phyloP scores from a whole-genome alignment of 1,140 invertebrate genomes.

The Wasmannia auropunctata region DNA sequence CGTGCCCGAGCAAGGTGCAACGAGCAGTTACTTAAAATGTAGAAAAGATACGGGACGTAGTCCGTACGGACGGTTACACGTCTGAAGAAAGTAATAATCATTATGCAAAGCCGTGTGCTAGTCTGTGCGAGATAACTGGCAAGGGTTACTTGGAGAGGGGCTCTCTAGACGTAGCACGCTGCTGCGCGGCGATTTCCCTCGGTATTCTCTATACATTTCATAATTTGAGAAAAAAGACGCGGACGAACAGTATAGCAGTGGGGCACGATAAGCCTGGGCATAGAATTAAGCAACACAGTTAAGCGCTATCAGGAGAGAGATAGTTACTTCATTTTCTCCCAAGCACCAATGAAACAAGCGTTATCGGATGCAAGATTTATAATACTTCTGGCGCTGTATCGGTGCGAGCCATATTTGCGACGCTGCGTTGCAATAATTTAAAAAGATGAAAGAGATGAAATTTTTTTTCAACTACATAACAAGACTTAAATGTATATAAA shows the following conservation, averaged over 20 bases:
- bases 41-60: slow-evolving; percentile 54
- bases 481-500: not conserved
- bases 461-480: not conserved
- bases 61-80: slow-evolving; percentile 20
- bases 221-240: slow-evolving; percentile 61
- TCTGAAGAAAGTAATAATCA: slow-evolving; percentile 75
- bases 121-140: slow-evolving; percentile 72
- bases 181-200: slow-evolving; percentile 28
- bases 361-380: slow-evolving; percentile 60
- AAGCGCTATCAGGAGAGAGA: slow-evolving; percentile 49
- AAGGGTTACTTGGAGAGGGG: slow-evolving; percentile 57
- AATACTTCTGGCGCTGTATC: slow-evolving; percentile 32
- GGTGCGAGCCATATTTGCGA: not conserved
- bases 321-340: slow-evolving; percentile 68
- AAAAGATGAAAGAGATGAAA: not conserved
- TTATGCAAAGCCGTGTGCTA: slow-evolving; percentile 78
- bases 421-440: not conserved
- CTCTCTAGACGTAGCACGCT: slow-evolving; percentile 40
- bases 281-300: slow-evolving; percentile 65
- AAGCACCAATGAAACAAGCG: slow-evolving; percentile 61
- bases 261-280: slow-evolving; percentile 58
- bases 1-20: not conserved
- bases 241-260: slow-evolving; percentile 30
- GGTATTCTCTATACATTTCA: slow-evolving; percentile 67
- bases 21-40: not conserved